Conservation (phyloP, 2,113 vertebrate species). For the Leptocoma aspasia region DNA sequence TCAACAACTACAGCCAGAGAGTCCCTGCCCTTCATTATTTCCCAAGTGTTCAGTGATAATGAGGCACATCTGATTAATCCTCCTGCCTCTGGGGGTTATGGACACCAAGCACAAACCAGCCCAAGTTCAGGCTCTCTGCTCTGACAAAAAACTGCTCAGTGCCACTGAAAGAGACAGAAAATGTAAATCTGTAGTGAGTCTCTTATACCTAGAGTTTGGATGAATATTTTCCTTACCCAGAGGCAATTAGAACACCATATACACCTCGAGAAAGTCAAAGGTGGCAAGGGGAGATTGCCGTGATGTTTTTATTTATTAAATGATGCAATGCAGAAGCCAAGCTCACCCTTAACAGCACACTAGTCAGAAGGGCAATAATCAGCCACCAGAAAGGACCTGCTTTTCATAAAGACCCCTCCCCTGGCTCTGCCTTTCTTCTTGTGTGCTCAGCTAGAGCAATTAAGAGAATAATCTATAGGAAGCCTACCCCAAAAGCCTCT, state of each 20-base stretch:
- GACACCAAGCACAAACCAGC: background rate
- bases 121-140: background rate
- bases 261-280: background rate
- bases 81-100: background rate
- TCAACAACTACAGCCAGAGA: background rate
- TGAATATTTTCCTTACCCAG: background rate
- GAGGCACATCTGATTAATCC: background rate
- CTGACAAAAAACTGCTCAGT: background rate
- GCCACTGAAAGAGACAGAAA: background rate
- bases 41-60: background rate
- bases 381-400: slow-evolving; percentile 3
- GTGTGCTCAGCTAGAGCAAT: slow-evolving; percentile 68
- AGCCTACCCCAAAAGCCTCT: slow-evolving; percentile 39
- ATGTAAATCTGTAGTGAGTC: background rate
- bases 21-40: background rate
- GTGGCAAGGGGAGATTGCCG: background rate
- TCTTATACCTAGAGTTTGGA: background rate
- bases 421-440: slow-evolving; percentile 62
- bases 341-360: background rate
- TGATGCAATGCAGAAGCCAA: background rate
- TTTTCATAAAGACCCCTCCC: slow-evolving; percentile 51
- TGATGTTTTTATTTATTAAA: background rate
- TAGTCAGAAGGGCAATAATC: background rate
- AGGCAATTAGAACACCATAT: background rate
- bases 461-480: slow-evolving; percentile 60